Base-by-base conservation (phyloP, 2,888 invertebrate species). In the Polymixis lichenea region DNA sequence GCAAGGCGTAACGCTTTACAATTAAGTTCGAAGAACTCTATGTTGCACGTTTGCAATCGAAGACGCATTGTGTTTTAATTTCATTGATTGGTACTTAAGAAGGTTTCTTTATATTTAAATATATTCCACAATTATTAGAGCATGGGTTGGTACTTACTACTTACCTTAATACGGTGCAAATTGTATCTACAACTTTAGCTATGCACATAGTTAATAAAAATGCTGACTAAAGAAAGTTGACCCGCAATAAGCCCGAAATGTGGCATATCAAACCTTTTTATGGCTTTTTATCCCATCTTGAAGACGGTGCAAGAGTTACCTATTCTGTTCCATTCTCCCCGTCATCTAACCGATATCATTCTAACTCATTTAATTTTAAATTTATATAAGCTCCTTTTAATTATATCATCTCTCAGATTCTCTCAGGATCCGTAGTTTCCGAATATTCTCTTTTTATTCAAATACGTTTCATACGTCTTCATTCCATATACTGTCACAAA, bases 11-110 rank as follows among this genome's bases (percentile, higher is more conserved):
- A 83, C 61, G 61, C 43, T 74, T 72, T 74, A 74, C 68, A 83
- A 83, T 84, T 74, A 72, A 74, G 38, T 83, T 83, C 83, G 58
- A 72, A 66, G 83, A 83, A 83, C 77, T 74, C 72, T 68, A 60
- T 77, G 77, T 74, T 74, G 68, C 79, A 62, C 51, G 3, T 72
- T 72, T 71, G 28, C 49, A 84, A 76, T 73, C 62, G 46, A 69
- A 84, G 43, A 66, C 17, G 61, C 65, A 83, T 83, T 81, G 83
- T 83, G 62, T 77, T 84, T 78, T 49, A 55, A 64, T 75, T 68
- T 64, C 15, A 67, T 46, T 78, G 58, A 32, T 51, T 60, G 22
- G 15, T 51, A 32, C 32, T 7, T 71, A 71, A 9, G 9, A 58
- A 58, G 25, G 56, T 11, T 53, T n/a, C n/a, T n/a, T n/a, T 17